These are phyloP conservation scores for Anguilla pacifica DNA, from an alignment of 2,797 vertebrate species.

Conservation along the genomic window DNA sequence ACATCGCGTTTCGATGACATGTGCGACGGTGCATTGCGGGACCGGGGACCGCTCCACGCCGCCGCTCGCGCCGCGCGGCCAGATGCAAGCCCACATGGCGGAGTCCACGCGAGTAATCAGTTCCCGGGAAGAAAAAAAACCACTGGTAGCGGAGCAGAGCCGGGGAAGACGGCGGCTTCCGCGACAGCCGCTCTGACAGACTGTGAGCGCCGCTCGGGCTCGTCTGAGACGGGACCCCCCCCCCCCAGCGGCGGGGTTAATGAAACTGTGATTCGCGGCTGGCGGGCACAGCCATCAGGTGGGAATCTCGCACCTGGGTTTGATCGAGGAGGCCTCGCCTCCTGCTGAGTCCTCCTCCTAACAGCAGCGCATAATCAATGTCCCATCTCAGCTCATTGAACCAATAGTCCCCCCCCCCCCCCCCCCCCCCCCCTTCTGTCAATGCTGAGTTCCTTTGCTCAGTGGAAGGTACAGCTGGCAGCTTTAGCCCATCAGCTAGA, in stretches of 20 bases:
- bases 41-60: not conserved
- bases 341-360: not conserved
- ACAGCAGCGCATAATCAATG: not conserved
- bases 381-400: not conserved
- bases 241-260: not conserved
- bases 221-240: not conserved
- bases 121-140: not conserved
- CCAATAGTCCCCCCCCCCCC: conserved; percentile 26
- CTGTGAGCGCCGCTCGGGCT: not conserved
- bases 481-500: not conserved
- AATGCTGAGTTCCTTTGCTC: conserved; percentile 35
- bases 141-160: not conserved
- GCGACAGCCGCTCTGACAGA: not conserved
- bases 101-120: not conserved
- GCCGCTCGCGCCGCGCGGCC: not conserved
- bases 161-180: not conserved
- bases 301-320: not conserved
- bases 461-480: not conserved
- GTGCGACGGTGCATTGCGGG: not conserved
- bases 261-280: not conserved
- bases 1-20: not conserved
- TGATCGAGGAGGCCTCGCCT: not conserved
- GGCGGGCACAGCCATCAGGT: not conserved
- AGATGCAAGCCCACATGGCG: not conserved
- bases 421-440: conserved; percentile 5